Conservation (phyloP, 2,797 vertebrate genomes). For the Melanotaenia trifasciata region DNA sequence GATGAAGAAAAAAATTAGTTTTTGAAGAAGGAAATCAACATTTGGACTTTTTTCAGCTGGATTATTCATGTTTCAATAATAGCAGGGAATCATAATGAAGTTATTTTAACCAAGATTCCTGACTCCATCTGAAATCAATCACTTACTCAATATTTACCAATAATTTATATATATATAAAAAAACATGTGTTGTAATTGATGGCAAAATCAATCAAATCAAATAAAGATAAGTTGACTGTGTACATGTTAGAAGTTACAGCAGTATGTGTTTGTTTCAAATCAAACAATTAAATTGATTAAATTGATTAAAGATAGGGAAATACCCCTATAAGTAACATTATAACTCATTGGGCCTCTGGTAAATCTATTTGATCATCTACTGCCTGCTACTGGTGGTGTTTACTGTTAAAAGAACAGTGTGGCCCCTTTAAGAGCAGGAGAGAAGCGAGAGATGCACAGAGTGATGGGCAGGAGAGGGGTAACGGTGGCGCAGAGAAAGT, state of each 20-base stretch:
- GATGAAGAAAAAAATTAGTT: slow-evolving; percentile 15
- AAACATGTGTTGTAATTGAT: neutral
- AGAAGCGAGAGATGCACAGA: too few species aligned
- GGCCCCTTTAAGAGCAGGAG: too few species aligned
- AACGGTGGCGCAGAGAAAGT: too few species aligned
- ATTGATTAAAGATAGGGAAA: too few species aligned
- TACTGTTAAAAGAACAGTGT: too few species aligned
- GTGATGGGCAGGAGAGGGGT: too few species aligned
- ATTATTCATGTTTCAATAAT: neutral
- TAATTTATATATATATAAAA: neutral
- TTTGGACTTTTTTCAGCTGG: neutral
- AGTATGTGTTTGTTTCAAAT: too few species aligned
- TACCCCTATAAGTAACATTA: too few species aligned
- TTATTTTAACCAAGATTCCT: neutral
- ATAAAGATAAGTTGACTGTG: neutral
- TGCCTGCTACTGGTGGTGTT: too few species aligned
- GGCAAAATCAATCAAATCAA: neutral
- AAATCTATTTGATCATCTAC: too few species aligned
- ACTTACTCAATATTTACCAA: neutral
- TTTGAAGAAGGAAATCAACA: slow-evolving; percentile 4
- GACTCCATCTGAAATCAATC: neutral
- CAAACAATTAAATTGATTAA: too few species aligned
- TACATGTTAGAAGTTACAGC: neutral
- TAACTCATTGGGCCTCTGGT: too few species aligned
- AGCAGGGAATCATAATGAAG: neutral